Evolutionary conservation across 2,113 vertebrate genomes (phyloP).

Genomic region (Tetraodon nigroviridis): DNA sequence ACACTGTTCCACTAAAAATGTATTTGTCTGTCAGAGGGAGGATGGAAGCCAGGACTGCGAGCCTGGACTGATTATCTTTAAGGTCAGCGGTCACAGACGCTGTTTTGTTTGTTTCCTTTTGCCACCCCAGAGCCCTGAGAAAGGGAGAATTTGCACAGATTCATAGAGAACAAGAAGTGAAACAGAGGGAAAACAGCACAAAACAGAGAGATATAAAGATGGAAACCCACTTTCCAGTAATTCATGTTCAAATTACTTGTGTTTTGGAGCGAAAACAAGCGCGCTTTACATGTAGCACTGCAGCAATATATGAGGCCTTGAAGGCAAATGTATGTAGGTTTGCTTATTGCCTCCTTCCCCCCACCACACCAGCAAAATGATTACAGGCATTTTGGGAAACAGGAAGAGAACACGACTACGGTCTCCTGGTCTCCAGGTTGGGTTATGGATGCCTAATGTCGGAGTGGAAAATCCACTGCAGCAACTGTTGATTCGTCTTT

Average conservation of each 20-base stretch:
- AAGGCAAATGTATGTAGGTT: constrained; percentile 20
- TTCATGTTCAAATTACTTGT: constrained; percentile 18
- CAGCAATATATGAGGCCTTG: not conserved
- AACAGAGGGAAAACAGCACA: not conserved
- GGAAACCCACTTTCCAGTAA: constrained; percentile 6
- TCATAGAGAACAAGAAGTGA: constrained; percentile 30
- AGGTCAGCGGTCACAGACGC: constrained; percentile 40
- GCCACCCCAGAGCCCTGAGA: constrained; percentile 43
- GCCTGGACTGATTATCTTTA: constrained; percentile 40
- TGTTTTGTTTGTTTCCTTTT: constrained; percentile 55
- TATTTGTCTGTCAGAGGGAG: constrained; percentile 53
- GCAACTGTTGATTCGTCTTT: constrained; percentile 12
- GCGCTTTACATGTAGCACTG: constrained; percentile 7
- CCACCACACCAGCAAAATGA: constrained; percentile 9
- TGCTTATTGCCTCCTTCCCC: constrained; percentile 25
- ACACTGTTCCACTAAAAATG: constrained; percentile 40
- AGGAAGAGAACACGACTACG: not conserved
- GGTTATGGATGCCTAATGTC: not conserved
- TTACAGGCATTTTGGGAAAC: constrained; percentile 15
- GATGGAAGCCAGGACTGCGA: constrained; percentile 50
- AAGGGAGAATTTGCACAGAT: constrained; percentile 49
- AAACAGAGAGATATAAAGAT: not conserved
- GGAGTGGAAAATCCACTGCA: not conserved
- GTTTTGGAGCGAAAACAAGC: constrained; percentile 6
- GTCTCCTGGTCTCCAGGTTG: not conserved